Evolutionary conservation across 2,797 vertebrate genomes (phyloP).

Genomic region (Euthynnus affinis): DNA sequence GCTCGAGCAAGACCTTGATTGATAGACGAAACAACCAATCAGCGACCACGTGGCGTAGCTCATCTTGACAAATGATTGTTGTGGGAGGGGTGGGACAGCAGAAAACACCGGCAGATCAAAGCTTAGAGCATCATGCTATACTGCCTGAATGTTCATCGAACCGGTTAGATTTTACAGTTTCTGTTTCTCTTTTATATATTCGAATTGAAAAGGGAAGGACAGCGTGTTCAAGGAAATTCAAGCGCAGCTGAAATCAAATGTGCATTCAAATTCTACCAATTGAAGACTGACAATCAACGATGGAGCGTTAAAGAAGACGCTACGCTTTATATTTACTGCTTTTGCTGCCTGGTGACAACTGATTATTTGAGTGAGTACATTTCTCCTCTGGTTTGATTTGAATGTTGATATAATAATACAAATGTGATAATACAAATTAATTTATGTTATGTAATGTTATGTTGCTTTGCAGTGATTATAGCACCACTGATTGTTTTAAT

Average conservation of each 20-base stretch:
- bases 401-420: conserved; percentile 9
- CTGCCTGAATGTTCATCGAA: no score
- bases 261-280: no score
- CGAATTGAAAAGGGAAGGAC: fast-evolving
- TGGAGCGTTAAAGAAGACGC: background rate
- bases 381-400: background rate
- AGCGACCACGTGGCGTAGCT: background rate
- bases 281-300: background rate
- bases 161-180: no score
- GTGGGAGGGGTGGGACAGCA: conserved; percentile 29
- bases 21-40: conserved; percentile 56
- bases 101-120: background rate
- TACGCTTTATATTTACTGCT: background rate
- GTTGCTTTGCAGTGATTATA: background rate
- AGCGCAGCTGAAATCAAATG: background rate
- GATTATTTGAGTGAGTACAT: conserved; percentile 28
- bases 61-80: conserved; percentile 58
- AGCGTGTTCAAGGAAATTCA: background rate
- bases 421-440: conserved; percentile 12
- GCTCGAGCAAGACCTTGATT: background rate
- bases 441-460: background rate
- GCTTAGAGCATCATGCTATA: fast-evolving
- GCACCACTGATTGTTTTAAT: background rate
- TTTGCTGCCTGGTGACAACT: background rate
- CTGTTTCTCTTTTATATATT: background rate